Conservation (phyloP, 2,113 vertebrate genomes). For the Serilophus lunatus region DNA sequence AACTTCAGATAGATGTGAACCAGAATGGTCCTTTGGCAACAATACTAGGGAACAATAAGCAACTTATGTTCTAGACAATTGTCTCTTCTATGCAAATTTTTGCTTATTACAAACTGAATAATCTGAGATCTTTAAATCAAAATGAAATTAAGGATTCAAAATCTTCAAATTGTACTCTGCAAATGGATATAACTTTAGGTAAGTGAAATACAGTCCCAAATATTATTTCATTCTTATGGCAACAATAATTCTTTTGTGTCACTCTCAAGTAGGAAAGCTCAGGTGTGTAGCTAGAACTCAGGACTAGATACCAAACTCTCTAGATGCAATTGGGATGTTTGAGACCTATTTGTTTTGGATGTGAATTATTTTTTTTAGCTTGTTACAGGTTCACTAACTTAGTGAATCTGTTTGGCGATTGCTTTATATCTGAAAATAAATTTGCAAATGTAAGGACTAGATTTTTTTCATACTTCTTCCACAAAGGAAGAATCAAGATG, state of each 20-base stretch:
- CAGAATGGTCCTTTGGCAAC: not conserved
- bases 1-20: not conserved
- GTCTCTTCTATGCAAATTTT: not conserved
- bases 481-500: not conserved
- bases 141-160: not conserved
- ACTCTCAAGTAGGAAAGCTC: not conserved
- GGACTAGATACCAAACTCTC: not conserved
- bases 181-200: not conserved
- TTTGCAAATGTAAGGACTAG: not conserved
- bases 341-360: not conserved
- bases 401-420: not conserved
- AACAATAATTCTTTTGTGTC: not conserved
- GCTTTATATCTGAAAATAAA: not conserved
- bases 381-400: not conserved
- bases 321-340: not conserved
- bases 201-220: not conserved
- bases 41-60: fast-evolving
- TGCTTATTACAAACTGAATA: not conserved
- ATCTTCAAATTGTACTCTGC: not conserved
- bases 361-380: not conserved
- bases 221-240: not conserved
- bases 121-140: not conserved
- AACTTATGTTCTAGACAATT: not conserved
- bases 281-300: not conserved
- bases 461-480: not conserved